phyloP scores from a whole-genome alignment of 2,888 invertebrate species.

The Epinotia demarniana region DNA sequence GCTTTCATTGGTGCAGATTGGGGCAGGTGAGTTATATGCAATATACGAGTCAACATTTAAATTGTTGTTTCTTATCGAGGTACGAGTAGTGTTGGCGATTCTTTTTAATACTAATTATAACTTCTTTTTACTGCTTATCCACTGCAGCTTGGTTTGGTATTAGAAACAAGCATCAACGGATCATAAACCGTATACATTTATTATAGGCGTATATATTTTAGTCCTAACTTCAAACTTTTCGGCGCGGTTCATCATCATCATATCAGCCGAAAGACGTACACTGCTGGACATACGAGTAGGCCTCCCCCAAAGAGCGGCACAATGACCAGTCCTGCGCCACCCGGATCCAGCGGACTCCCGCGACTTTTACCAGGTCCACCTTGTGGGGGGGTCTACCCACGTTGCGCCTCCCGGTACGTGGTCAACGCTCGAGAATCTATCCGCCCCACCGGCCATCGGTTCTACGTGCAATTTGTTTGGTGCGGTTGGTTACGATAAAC shows the following conservation, averaged over 20 bases:
- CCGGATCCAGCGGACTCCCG: too few species aligned
- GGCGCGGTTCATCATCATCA: neutral
- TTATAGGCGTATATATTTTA: neutral
- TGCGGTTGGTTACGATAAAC: neutral
- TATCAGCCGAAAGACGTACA: too few species aligned
- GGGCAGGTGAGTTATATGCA: constrained; percentile 20
- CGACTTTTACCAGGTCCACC: too few species aligned
- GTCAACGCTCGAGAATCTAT: too few species aligned
- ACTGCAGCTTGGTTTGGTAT: neutral
- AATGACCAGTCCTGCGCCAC: too few species aligned
- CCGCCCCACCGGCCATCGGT: too few species aligned
- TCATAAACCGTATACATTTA: neutral
- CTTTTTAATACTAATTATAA: neutral
- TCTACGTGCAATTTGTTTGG: neutral
- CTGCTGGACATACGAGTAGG: too few species aligned
- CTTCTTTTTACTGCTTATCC: neutral
- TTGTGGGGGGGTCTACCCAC: too few species aligned
- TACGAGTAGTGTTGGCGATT: neutral
- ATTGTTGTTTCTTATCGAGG: constrained; percentile 1
- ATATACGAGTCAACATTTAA: constrained; percentile 11
- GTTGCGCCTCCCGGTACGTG: too few species aligned
- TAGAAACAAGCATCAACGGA: neutral
- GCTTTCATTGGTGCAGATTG: constrained; percentile 19
- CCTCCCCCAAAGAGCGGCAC: too few species aligned
- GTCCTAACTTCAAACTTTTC: neutral